Conservation (phyloP, 2,888 invertebrate genomes). For the Digitonthophagus gazella region DNA sequence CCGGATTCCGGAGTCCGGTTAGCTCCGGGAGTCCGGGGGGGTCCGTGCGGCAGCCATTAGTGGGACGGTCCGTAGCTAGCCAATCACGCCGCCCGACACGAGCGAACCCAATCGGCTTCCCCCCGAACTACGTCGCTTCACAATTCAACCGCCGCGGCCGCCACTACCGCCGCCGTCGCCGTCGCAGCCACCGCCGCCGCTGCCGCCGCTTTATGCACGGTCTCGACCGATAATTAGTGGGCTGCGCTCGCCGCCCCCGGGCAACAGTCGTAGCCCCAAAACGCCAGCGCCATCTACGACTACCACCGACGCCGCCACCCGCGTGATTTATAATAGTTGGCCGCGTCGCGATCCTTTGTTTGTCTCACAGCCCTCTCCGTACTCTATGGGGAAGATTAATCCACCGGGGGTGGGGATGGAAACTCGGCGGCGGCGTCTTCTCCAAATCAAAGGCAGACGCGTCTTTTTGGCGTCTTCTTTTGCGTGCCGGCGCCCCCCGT, state of each 20-base stretch:
- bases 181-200: conserved; percentile 29
- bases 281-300: not conserved
- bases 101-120: conserved; percentile 38
- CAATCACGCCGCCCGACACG: conserved; percentile 39
- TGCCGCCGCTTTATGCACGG: conserved; percentile 30
- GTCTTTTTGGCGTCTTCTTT: not conserved
- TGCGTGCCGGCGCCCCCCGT: not conserved
- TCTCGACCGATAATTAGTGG: conserved; percentile 37
- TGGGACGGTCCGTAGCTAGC: conserved; percentile 40
- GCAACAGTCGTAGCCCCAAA: not conserved
- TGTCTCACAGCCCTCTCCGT: conserved; percentile 15
- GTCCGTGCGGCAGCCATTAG: conserved; percentile 42
- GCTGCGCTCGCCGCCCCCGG: conserved; percentile 33
- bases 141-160: conserved; percentile 28
- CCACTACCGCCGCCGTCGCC: conserved; percentile 30
- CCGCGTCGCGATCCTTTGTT: conserved; percentile 31
- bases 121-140: conserved; percentile 29
- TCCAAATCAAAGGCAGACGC: not conserved
- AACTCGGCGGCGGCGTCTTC: conserved; percentile 5
- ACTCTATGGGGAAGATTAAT: conserved; percentile 22
- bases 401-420: conserved; percentile 7
- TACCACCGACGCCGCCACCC: conserved; percentile 33
- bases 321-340: conserved; percentile 38
- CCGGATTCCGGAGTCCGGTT: not conserved
- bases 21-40: not conserved